These are phyloP conservation scores for Blastomussa wellsi DNA, from an alignment of 92 coral and sea anemone species.

Conservation along the genomic window DNA sequence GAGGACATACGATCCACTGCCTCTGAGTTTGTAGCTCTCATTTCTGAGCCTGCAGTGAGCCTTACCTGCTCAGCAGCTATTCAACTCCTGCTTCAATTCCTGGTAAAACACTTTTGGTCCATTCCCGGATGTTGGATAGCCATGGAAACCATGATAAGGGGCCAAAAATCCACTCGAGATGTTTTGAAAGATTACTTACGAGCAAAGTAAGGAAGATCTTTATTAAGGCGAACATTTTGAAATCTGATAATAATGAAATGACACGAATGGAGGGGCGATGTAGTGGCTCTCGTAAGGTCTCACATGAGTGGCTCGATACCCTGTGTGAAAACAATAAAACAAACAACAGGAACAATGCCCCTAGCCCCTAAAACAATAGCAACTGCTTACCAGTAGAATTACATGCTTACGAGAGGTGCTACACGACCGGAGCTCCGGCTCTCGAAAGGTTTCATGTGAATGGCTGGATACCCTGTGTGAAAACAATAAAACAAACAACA, in stretches of 20 bases:
- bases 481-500: too few species aligned
- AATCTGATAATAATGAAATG: neutral
- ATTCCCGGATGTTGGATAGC: conserved; percentile 64
- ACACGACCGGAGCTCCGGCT: too few species aligned
- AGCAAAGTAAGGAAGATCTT: conserved; percentile 40
- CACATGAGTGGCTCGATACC: too few species aligned
- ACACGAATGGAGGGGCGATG: too few species aligned
- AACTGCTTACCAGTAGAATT: too few species aligned
- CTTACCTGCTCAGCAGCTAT: conserved; percentile 63
- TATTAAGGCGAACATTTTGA: neutral
- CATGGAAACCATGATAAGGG: conserved; percentile 60
- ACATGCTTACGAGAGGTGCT: too few species aligned
- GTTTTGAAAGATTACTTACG: conserved; percentile 49
- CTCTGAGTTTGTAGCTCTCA: conserved; percentile 57
- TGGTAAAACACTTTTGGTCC: conserved; percentile 54
- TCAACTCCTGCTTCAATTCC: conserved; percentile 47
- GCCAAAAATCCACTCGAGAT: conserved; percentile 35
- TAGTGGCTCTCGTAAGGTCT: too few species aligned
- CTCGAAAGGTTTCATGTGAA: too few species aligned
- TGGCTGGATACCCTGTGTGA: too few species aligned
- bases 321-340: too few species aligned
- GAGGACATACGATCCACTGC: conserved; percentile 67
- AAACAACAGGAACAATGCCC: too few species aligned
- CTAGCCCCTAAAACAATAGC: too few species aligned
- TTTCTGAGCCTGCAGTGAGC: conserved; percentile 35